Conservation (phyloP, 2,113 vertebrate species). For the Craseonycteris thonglongyai region DNA sequence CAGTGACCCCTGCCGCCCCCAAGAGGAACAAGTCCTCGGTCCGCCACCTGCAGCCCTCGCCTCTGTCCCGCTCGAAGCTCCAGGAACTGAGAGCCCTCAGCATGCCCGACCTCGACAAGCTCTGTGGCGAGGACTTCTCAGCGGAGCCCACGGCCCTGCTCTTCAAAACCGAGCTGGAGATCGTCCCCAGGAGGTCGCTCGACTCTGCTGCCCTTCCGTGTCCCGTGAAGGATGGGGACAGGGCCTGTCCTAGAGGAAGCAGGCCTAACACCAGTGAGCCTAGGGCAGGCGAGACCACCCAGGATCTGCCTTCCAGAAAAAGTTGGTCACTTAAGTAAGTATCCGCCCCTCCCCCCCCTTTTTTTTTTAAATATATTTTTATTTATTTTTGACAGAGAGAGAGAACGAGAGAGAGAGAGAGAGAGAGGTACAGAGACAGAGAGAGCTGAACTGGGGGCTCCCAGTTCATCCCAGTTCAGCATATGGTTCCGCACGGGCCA, state of each 20-base stretch:
- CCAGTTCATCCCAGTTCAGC: too few relatives aligned
- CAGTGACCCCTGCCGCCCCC: constrained; percentile 35
- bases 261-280: constrained; percentile 51
- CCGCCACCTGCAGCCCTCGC: constrained; percentile 67
- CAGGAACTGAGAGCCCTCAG: constrained; percentile 91
- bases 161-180: constrained; percentile 83
- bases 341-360: too few relatives aligned
- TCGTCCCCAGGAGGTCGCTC: constrained; percentile 47
- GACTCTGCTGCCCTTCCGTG: not conserved
- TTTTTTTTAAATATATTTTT: too few relatives aligned
- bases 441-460: too few relatives aligned
- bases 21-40: constrained; percentile 76
- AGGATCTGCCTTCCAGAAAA: constrained; percentile 45
- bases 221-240: constrained; percentile 31
- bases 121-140: constrained; percentile 82
- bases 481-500: too few relatives aligned
- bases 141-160: not conserved
- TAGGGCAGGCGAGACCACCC: not conserved
- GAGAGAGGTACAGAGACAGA: too few relatives aligned
- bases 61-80: constrained; percentile 81
- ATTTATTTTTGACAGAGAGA: too few relatives aligned
- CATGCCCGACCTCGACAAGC: constrained; percentile 93
- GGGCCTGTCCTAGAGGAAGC: constrained; percentile 39
- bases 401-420: too few relatives aligned
- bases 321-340: constrained; percentile 91